phyloP scores from a whole-genome alignment of 2,113 vertebrate species.

The Sander lucioperca region DNA sequence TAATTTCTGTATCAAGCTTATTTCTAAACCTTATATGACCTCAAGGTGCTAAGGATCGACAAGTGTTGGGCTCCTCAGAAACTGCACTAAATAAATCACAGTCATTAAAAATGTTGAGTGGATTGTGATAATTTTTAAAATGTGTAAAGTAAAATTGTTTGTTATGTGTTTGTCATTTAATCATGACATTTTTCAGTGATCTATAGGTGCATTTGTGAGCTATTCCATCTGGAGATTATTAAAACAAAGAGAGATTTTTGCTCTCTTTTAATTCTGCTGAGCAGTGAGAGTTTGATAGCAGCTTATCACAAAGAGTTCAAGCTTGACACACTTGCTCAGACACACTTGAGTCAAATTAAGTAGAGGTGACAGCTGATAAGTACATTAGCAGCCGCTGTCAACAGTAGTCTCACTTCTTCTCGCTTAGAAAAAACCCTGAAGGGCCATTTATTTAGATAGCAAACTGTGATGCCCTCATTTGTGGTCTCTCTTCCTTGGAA shows the following conservation, averaged over 20 bases:
- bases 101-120: background rate
- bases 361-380: background rate
- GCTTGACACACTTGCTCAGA: background rate
- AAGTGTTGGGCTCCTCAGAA: background rate
- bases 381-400: background rate
- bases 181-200: background rate
- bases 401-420: conserved; percentile 11
- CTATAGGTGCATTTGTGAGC: no score
- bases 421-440: conserved; percentile 44
- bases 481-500: conserved; percentile 50
- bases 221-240: background rate
- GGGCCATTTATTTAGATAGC: conserved; percentile 30
- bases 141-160: background rate
- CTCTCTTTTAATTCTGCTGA: background rate
- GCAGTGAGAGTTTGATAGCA: background rate
- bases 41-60: background rate
- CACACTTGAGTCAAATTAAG: background rate
- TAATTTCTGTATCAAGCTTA: background rate
- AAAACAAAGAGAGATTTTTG: background rate
- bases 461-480: conserved; percentile 19
- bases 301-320: background rate
- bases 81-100: background rate
- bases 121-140: background rate
- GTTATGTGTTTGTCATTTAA: background rate
- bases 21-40: background rate